Conservation (phyloP, 2,888 invertebrate genomes). For the Ormyrus thymus region DNA sequence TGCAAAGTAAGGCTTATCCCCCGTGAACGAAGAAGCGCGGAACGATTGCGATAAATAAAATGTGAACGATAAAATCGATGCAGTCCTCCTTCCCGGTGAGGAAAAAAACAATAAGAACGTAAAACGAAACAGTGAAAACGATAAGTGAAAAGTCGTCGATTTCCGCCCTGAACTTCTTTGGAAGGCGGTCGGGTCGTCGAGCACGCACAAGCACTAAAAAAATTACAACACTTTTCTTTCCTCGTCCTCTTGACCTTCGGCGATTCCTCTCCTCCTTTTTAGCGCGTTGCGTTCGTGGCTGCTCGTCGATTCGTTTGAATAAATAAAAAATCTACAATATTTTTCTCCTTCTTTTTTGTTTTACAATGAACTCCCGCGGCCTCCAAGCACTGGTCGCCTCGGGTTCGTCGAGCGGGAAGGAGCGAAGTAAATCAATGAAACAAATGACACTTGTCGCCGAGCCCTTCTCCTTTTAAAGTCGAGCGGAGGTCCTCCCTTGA, state of each 20-base stretch:
- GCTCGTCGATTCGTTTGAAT: conserved; percentile 29
- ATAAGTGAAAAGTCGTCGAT: conserved; percentile 1
- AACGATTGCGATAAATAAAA: conserved; percentile 9
- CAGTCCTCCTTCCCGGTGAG: conserved; percentile 21
- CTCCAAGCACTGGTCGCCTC: neutral
- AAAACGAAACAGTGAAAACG: conserved; percentile 25
- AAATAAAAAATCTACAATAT: too few species aligned
- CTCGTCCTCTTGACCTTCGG: conserved; percentile 31
- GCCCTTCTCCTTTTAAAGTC: neutral
- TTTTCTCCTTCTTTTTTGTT: conserved; percentile 48
- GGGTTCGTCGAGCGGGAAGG: conserved; percentile 24
- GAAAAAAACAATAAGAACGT: neutral
- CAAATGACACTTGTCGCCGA: conserved; percentile 12
- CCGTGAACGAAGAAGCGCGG: neutral
- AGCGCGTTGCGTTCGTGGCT: conserved; percentile 43
- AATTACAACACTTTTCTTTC: conserved; percentile 48
- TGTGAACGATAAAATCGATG: neutral
- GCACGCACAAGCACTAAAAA: conserved; percentile 55
- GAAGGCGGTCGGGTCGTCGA: conserved; percentile 2
- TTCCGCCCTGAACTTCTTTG: neutral
- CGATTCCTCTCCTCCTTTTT: conserved; percentile 29
- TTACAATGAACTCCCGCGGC: conserved; percentile 38
- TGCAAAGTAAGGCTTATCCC: neutral
- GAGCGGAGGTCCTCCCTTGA: neutral
- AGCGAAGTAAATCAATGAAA: conserved; percentile 10